These are phyloP conservation scores for Rhegmatorhina hoffmannsi DNA, from an alignment of 2,113 vertebrate species.

Conservation along the genomic window DNA sequence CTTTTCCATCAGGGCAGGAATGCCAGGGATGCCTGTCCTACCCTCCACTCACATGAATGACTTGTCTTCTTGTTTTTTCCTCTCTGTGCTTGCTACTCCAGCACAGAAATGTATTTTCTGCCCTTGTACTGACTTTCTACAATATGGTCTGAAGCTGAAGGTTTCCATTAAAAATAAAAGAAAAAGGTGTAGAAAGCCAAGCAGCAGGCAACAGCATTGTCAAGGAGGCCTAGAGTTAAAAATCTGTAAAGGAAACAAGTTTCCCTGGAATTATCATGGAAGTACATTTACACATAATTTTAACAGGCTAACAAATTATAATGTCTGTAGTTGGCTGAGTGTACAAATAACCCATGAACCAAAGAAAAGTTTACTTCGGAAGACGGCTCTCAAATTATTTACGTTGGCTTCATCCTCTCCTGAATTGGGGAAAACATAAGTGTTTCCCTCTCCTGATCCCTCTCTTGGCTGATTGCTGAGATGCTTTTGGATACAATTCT, in stretches of 20 bases:
- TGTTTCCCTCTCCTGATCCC: slow-evolving; percentile 27
- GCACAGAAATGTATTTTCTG: neutral
- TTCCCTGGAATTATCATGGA: slow-evolving; percentile 30
- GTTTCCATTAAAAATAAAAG: neutral
- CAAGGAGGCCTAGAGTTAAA: neutral
- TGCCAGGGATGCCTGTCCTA: neutral
- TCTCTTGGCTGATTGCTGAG: slow-evolving; percentile 39
- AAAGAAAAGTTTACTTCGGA: slow-evolving; percentile 21
- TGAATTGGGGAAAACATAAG: neutral
- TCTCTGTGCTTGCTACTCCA: rapidly evolving
- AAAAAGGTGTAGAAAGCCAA: neutral
- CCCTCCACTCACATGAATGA: neutral
- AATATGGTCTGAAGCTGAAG: neutral
- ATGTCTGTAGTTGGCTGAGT: slow-evolving; percentile 4
- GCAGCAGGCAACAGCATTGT: neutral
- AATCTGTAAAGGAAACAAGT: slow-evolving; percentile 13
- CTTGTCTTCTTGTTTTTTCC: neutral
- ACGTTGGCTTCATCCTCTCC: slow-evolving; percentile 36
- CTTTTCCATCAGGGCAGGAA: neutral
- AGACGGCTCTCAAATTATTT: neutral
- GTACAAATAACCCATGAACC: slow-evolving; percentile 30
- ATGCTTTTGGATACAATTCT: slow-evolving; percentile 39
- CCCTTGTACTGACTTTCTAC: neutral
- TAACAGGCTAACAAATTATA: slow-evolving; percentile 9
- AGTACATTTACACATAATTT: slow-evolving; percentile 44